Evolutionary conservation across 2,797 vertebrate genomes (phyloP).

Genomic region (Eupleurogrammus muticus): DNA sequence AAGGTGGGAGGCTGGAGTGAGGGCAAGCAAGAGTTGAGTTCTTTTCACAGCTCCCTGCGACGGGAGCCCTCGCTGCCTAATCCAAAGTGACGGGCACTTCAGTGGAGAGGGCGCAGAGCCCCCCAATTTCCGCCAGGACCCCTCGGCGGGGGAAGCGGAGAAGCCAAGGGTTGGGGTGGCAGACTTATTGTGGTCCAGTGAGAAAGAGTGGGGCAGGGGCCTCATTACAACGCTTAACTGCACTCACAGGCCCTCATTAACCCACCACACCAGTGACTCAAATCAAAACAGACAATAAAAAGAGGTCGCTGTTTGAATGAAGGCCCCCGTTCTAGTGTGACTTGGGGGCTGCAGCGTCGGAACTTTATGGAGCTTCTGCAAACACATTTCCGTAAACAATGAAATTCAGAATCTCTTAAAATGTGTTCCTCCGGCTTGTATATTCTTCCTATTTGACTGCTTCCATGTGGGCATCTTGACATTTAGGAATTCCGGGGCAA

Average conservation of each 20-base stretch:
- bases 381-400: constrained; percentile 52
- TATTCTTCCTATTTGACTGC: constrained; percentile 30
- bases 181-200: constrained; percentile 75
- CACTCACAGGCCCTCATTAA: constrained; percentile 84
- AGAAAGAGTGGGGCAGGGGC: constrained; percentile 71
- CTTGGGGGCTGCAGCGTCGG: constrained; percentile 48
- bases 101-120: constrained; percentile 75
- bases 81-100: constrained; percentile 84
- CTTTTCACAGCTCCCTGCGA: constrained; percentile 84
- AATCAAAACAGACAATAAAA: constrained; percentile 83
- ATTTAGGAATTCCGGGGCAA: constrained; percentile 43
- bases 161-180: constrained; percentile 73
- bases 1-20: constrained; percentile 48
- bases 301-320: constrained; percentile 66
- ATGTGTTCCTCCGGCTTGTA: constrained; percentile 18
- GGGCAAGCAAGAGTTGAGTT: constrained; percentile 72
- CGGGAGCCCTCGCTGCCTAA: constrained; percentile 74
- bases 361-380: constrained; percentile 62
- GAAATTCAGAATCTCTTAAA: constrained; percentile 35
- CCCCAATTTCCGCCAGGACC: constrained; percentile 77
- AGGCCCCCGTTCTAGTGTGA: constrained; percentile 52
- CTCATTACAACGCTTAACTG: constrained; percentile 85
- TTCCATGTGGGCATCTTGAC: constrained; percentile 28
- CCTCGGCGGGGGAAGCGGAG: constrained; percentile 66
- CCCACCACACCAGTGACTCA: constrained; percentile 80